Evolutionary conservation across 2,797 vertebrate genomes (phyloP), one percentile per base, ranked within the genome.

Genomic region (Chelon auratus): DNA sequence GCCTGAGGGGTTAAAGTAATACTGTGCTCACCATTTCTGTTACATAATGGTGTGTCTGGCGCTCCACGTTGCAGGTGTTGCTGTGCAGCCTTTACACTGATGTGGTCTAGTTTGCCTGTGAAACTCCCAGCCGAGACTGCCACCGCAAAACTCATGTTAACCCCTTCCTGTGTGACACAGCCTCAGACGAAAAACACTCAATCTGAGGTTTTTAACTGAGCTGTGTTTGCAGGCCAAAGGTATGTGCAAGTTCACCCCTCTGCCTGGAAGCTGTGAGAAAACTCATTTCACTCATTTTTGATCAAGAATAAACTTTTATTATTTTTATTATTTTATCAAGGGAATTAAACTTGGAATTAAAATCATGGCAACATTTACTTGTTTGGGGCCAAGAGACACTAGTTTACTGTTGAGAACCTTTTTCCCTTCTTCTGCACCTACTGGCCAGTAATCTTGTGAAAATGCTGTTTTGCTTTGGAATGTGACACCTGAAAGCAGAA

Each of bases 81-180:
- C 56, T 51, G 48, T 58, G 70, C 70, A 84, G 56, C 8, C 3
- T 47, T 72, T 6, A 33, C 72, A 71, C 73, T 85, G 78, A 88
- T 85, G 86, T 82, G 82, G 88, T 86, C 69, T 69, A 47, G 51
- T 69, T 66, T 67, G 62, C 24, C 43, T 55, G 67, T 51, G 54
- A 82, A 66, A 62, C 53, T 66, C 39, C 66, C 6, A 40, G 77
- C 81, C 65, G 63, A 55, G 60, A 26, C 56, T 68, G 57, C 52
- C 56, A 80, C 82, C 59, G 1, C 64, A 77, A 65, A 17, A 24
- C 65, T 68, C 1, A 0, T 22, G 24, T 77, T 77, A 82, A 74
- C 77, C 75, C 66, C 18, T 76, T 81, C 72, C 76, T 83, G 45
- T 72, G 66, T 68, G 61, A 53, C 3, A 9, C 42, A 48, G 2